Evolutionary conservation across 1,140 invertebrate genomes (phyloP), one percentile per base, ranked within the genome.

Genomic region (Drosophila equinoxialis): DNA sequence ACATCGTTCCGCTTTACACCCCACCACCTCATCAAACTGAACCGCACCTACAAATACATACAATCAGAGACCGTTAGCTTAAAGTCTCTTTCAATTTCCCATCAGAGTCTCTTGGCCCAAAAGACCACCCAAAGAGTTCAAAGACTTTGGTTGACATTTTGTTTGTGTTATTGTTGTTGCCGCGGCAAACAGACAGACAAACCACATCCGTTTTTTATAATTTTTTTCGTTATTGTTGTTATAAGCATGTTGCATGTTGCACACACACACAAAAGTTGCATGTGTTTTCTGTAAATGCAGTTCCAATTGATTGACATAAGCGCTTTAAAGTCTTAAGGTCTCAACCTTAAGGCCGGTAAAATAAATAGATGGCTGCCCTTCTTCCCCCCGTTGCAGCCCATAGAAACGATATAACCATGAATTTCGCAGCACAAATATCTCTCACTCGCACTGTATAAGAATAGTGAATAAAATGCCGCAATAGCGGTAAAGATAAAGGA

Each of bases 381-480:
- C 0, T 30, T 68, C 83, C 45, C 45, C 35, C 8, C 30, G 26
- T 30, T 30, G 26, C 26, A 30, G 8, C 10, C 20, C 7, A 51
- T 7, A n/a, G 45, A 71, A 89, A 78, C 83, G 83, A 86, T 86
- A 87, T 87, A 83, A 87, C 83, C 79, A 80, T 77, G 83, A 89
- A 80, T 87, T 87, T 86, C 67, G 79, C 72, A 79, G 74, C 79
- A 71, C 79, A 89, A 86, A 83, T 51, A 51, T 51, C 45, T 51
- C 8, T 51, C 30, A 1, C 30, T 30, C 30, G 3, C 10, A 51
- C 80, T 73, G 73, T 72, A 72, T 74, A 65, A 80, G 83, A 87
- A 79, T 73, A 76, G 67, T 23, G 78, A 68, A 79, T 70, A 72
- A 79, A 79, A 39, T 39, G 37, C 37, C 37, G 37, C 37, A 39